Conservation (phyloP, 1,140 invertebrate genomes). For the Yoshiicerus persimilis region DNA sequence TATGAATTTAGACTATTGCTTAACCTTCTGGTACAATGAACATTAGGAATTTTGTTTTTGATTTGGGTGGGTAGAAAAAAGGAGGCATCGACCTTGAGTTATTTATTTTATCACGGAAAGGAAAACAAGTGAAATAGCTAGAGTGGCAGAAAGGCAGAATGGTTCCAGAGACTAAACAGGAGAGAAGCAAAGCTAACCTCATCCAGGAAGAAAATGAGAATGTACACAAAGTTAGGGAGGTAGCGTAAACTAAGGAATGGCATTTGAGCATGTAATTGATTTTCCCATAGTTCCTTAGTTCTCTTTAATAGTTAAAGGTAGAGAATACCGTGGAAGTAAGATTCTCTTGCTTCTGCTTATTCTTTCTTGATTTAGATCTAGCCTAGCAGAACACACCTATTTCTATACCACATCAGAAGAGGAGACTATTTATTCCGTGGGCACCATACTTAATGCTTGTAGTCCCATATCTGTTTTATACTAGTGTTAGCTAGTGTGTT, state of each 20-base stretch:
- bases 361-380: background rate
- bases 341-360: background rate
- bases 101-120: background rate
- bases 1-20: no score
- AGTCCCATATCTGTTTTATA: background rate
- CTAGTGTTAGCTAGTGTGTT: background rate
- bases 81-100: background rate
- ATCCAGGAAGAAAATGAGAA: background rate
- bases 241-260: constrained; percentile 14
- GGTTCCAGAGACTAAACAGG: background rate
- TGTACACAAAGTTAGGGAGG: background rate
- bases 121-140: constrained; percentile 2
- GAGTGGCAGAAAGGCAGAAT: background rate
- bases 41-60: background rate
- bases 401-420: background rate
- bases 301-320: background rate
- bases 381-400: background rate
- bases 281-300: constrained; percentile 12
- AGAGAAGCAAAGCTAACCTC: background rate
- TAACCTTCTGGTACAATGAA: no score
- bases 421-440: no score
- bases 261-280: constrained; percentile 19
- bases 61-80: background rate
- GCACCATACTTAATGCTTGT: background rate
- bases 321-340: background rate